Base-by-base conservation (phyloP, 1,140 invertebrate genomes). In the Drosophila parvula region DNA sequence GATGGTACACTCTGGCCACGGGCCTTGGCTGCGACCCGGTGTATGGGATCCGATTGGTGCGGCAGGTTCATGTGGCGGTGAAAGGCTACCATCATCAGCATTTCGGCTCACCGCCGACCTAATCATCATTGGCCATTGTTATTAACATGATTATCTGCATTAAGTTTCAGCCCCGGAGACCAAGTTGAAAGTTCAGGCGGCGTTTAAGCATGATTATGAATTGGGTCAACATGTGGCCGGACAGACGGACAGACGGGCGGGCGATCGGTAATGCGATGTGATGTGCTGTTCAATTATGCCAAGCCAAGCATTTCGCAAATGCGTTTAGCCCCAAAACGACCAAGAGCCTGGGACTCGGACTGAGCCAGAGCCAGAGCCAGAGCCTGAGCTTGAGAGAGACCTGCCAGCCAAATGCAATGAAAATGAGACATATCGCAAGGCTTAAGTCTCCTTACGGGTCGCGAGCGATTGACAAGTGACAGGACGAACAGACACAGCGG, bases 371-470 rank as follows among this genome's bases (percentile, higher is more conserved):
- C 56, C 32, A 38, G 10, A 27, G 41, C 11, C 14, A 3, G 27
- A 28, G 47, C 14, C 27, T 0, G 40, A 51, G 48, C 22, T 48
- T 69, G 51, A 70, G 48, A 71, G 40, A 62, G 63, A 64, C 68
- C 81, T 85, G 77, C 74, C 81, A 78, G 77, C 62, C 78, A 81
- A 85, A 84, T 71, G 80, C 83, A 60, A 82, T 77, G 60, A 90
- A 90, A 90, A 90, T 90, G 88, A 90, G 88, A 90, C 88, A 90
- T 90, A 90, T 90, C 80, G 88, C 82, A 83, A 89, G 69, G 65
- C 77, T 76, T 43, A 50, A 58, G 62, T 67, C 56, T 75, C 61
- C 58, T 62, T 80, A 34, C 30, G 76, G 68, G 56, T 55, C 79
- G 48, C 27, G 2, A 70, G 48, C 62, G 83, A 90, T 88, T 90